These are phyloP conservation scores for Varanus komodoensis DNA, from an alignment of 2,113 vertebrate species.

Conservation along the genomic window DNA sequence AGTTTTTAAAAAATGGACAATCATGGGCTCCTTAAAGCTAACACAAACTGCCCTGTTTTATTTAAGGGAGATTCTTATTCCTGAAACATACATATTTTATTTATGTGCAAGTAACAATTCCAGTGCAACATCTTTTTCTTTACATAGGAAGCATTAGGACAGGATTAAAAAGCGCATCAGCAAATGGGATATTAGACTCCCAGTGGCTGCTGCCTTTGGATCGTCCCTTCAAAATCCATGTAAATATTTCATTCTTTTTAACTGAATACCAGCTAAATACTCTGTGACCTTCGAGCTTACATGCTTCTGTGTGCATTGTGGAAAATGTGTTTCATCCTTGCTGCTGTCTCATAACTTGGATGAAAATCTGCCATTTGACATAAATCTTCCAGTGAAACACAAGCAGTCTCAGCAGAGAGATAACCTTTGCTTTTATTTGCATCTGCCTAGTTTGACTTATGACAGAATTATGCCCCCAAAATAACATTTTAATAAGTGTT, in stretches of 20 bases:
- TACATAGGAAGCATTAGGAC: not conserved
- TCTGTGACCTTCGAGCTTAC: slow-evolving; percentile 35
- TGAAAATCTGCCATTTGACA: slow-evolving; percentile 54
- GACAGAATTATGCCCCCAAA: slow-evolving; percentile 69
- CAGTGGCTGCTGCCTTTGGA: not conserved
- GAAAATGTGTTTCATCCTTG: slow-evolving; percentile 37
- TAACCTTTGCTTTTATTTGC: slow-evolving; percentile 70
- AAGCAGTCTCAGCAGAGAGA: slow-evolving; percentile 53
- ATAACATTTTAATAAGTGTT: slow-evolving; percentile 79
- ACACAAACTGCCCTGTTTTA: not conserved
- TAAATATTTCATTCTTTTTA: slow-evolving; percentile 19
- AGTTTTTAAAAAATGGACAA: not conserved
- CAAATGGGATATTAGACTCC: not conserved
- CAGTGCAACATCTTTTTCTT: not conserved
- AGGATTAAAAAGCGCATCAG: not conserved
- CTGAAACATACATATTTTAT: not conserved
- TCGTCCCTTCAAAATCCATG: slow-evolving; percentile 14
- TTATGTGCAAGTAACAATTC: not conserved
- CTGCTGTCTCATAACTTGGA: not conserved
- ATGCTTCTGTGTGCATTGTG: slow-evolving; percentile 38
- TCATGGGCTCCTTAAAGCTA: not conserved
- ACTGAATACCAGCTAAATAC: not conserved
- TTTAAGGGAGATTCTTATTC: slow-evolving; percentile 29
- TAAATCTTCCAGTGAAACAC: slow-evolving; percentile 62
- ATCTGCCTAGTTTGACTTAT: slow-evolving; percentile 69